phyloP scores from a whole-genome alignment of 2,888 invertebrate species.

The Trichacis sp. region DNA sequence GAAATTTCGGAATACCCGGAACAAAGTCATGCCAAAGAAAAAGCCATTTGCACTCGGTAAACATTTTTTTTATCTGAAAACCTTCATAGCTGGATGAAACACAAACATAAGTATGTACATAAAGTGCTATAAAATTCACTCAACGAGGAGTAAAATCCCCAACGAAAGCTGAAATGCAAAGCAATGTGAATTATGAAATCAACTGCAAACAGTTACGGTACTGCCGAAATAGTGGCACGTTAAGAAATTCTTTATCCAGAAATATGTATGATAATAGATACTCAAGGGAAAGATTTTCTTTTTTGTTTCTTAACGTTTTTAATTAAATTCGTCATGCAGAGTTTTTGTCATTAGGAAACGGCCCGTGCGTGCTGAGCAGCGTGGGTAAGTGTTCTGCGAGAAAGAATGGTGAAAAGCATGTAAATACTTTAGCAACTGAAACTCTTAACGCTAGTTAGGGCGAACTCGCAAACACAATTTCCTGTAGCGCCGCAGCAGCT shows the following conservation, averaged over 20 bases:
- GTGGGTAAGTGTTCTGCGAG: not conserved
- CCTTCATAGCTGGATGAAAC: not conserved
- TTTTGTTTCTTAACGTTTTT: no score
- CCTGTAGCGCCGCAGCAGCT: not conserved
- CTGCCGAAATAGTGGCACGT: not conserved
- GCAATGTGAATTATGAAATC: conserved; percentile 6
- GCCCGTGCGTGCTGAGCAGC: not conserved
- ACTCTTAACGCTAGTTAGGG: not conserved
- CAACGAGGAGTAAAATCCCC: conserved; percentile 2
- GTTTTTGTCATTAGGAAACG: not conserved
- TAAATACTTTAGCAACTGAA: not conserved
- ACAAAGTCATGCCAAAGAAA: no score
- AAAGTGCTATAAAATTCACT: conserved; percentile 7
- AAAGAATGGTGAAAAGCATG: not conserved
- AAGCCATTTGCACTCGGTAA: not conserved
- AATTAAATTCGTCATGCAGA: not conserved
- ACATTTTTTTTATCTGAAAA: not conserved
- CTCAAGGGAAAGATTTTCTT: no score
- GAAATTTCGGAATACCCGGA: no score
- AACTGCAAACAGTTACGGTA: not conserved
- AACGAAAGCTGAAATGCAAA: conserved; percentile 5
- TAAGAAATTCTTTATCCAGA: no score
- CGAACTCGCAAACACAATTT: conserved; percentile 2
- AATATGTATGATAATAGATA: no score
- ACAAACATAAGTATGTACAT: not conserved